Conservation (phyloP, 2,888 invertebrate species). For the Drosophila recens region DNA sequence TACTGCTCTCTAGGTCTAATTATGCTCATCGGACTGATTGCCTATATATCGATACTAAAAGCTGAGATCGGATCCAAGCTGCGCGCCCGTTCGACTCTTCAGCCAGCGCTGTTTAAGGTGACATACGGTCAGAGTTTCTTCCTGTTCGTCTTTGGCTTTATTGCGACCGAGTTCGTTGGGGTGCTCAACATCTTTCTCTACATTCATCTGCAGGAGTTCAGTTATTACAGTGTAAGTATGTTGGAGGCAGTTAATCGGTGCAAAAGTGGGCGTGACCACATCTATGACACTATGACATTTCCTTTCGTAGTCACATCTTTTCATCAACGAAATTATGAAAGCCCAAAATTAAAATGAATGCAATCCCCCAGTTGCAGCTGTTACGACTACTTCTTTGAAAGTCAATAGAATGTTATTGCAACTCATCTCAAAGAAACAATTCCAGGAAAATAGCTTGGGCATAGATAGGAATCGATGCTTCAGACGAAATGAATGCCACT, state of each 20-base stretch:
- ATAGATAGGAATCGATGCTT: neutral
- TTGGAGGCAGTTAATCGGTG: too few relatives aligned
- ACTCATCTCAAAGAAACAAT: neutral
- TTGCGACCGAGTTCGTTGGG: slow-evolving; percentile 93
- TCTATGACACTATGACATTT: slow-evolving; percentile 12
- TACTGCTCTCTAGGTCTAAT: slow-evolving; percentile 88
- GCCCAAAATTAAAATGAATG: neutral
- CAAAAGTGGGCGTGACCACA: slow-evolving; percentile 1
- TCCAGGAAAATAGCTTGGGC: neutral
- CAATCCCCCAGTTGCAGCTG: neutral
- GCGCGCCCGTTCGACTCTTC: slow-evolving; percentile 91
- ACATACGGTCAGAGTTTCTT: slow-evolving; percentile 95
- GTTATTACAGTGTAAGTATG: slow-evolving; percentile 83
- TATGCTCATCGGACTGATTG: slow-evolving; percentile 95
- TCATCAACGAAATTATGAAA: slow-evolving; percentile 3
- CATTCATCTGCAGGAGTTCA: slow-evolving; percentile 86
- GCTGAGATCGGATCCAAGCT: slow-evolving; percentile 95
- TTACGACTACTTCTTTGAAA: neutral
- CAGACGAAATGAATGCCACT: neutral
- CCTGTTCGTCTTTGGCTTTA: slow-evolving; percentile 93
- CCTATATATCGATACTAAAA: slow-evolving; percentile 97
- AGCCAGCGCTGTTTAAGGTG: slow-evolving; percentile 93
- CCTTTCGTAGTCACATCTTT: slow-evolving; percentile 20
- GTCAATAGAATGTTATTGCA: neutral
- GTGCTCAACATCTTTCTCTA: slow-evolving; percentile 95